phyloP scores from a whole-genome alignment of 2,797 vertebrate genomes.

The Lagodon rhomboides region DNA sequence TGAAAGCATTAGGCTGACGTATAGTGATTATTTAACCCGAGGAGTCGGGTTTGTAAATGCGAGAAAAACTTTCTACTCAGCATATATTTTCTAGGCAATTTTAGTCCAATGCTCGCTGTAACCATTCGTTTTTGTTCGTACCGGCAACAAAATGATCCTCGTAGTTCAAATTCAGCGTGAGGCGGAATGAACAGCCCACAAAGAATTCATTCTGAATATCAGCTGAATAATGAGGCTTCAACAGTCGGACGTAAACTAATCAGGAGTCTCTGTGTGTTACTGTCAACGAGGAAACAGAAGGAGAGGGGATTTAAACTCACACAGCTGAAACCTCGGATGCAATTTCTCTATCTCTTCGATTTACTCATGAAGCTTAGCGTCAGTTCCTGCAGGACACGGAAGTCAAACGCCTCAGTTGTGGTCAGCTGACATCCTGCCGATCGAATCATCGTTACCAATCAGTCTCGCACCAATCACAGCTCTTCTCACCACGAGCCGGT shows the following conservation, averaged over 20 bases:
- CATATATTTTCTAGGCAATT: background rate
- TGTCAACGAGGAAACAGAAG: too few relatives aligned
- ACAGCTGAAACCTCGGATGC: too few relatives aligned
- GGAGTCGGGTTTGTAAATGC: background rate
- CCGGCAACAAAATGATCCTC: background rate
- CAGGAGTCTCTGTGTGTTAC: background rate
- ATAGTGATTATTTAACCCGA: background rate
- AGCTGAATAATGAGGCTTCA: background rate
- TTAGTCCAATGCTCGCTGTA: too few relatives aligned
- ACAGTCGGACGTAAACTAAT: background rate
- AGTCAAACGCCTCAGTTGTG: too few relatives aligned
- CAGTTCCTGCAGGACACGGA: too few relatives aligned
- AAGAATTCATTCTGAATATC: background rate
- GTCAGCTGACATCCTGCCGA: too few relatives aligned
- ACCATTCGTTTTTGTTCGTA: background rate
- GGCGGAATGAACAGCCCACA: background rate
- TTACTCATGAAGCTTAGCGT: too few relatives aligned
- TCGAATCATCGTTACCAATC: too few relatives aligned
- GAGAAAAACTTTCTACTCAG: background rate
- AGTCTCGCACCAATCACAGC: too few relatives aligned
- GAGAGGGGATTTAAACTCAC: too few relatives aligned
- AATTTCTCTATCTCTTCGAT: too few relatives aligned
- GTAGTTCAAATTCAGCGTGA: background rate
- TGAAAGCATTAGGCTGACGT: background rate
- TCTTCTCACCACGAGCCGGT: too few relatives aligned